Evolutionary conservation across 2,888 invertebrate species (phyloP).

Genomic region (Galeopsomyia nigrocyanea): DNA sequence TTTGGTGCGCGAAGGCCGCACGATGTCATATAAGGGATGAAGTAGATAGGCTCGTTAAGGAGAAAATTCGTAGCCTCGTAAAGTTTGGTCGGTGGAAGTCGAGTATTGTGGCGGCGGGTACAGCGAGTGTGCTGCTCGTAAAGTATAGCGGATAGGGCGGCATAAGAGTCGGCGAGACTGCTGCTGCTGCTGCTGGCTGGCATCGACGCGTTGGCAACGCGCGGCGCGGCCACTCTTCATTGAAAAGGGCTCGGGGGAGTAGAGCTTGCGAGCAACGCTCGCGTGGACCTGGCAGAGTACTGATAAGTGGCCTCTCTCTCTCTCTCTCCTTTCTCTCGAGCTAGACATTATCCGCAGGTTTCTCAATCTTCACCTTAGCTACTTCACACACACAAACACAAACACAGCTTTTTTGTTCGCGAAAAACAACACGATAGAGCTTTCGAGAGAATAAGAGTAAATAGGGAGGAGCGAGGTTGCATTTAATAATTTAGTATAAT

Average conservation of each 20-base stretch:
- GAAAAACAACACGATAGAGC: neutral
- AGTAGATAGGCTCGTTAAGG: too few species aligned
- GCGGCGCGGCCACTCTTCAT: too few species aligned
- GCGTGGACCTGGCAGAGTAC: slow-evolving; percentile 49
- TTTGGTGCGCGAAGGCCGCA: too few species aligned
- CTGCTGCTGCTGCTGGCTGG: neutral
- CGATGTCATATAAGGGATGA: too few species aligned
- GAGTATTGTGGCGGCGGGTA: too few species aligned
- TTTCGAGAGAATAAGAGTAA: slow-evolving; percentile 1
- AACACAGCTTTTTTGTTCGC: neutral
- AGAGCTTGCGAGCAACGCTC: too few species aligned
- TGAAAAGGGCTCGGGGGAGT: too few species aligned
- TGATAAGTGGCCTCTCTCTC: slow-evolving; percentile 43
- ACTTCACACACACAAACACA: neutral
- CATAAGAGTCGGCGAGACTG: neutral
- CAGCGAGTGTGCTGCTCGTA: too few species aligned
- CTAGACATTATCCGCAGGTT: slow-evolving; percentile 49
- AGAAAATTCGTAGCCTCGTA: neutral
- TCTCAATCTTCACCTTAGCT: slow-evolving; percentile 55
- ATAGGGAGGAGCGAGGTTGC: neutral
- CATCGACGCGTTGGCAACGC: neutral
- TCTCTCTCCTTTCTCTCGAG: slow-evolving; percentile 34
- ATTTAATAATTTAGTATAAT: neutral
- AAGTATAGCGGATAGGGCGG: too few species aligned
- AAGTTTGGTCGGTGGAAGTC: neutral